A percentile compares a stretch with the other conserved stretches of the same genome.
Evolutionary conservation across 2,888 invertebrate species (phyloP).

Genomic region (Tortrix viridana): DNA sequence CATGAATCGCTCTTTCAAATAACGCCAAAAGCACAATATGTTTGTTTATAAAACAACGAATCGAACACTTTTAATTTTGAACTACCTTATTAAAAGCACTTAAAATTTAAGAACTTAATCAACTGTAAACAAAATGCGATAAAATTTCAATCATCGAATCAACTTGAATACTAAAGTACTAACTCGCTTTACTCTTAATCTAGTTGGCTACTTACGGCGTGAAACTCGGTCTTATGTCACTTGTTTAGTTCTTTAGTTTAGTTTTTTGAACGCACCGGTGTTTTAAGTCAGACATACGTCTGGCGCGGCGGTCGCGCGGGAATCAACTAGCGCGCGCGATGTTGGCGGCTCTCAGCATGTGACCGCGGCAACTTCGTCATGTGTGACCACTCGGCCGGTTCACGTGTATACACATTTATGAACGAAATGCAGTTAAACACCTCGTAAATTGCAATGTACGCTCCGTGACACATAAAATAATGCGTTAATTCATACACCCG

Average conservation of each 20-base stretch:
- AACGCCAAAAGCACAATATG: slow-evolving; percentile 6
- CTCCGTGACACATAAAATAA: slow-evolving; percentile 36
- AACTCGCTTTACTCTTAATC: neutral
- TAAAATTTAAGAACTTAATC: slow-evolving; percentile 9
- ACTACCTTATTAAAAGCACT: slow-evolving; percentile 5
- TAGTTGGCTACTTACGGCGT: slow-evolving; percentile 30
- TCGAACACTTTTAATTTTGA: too few species aligned
- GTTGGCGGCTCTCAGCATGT: slow-evolving; percentile 76
- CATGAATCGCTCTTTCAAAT: too few species aligned
- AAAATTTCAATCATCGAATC: slow-evolving; percentile 15
- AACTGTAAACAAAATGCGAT: slow-evolving; percentile 9
- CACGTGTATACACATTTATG: slow-evolving; percentile 40
- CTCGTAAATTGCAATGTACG: neutral
- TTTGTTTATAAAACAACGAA: slow-evolving; percentile 25
- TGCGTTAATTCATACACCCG: slow-evolving; percentile 37
- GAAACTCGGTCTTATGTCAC: slow-evolving; percentile 22
- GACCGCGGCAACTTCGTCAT: slow-evolving; percentile 62
- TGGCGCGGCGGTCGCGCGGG: slow-evolving; percentile 68
- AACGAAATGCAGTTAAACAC: slow-evolving; percentile 1
- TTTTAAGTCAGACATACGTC: slow-evolving; percentile 59
- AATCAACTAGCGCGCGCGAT: slow-evolving; percentile 62
- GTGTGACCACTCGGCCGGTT: slow-evolving; percentile 56
- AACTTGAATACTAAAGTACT: slow-evolving; percentile 1
- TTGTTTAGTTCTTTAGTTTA: slow-evolving; percentile 18
- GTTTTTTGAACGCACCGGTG: slow-evolving; percentile 64